Evolutionary conservation across 30 jellyfish, hydroid and myxozoan genomes (phyloP), one percentile per base, ranked within the genome.

Genomic region (Aurelia sp.): DNA sequence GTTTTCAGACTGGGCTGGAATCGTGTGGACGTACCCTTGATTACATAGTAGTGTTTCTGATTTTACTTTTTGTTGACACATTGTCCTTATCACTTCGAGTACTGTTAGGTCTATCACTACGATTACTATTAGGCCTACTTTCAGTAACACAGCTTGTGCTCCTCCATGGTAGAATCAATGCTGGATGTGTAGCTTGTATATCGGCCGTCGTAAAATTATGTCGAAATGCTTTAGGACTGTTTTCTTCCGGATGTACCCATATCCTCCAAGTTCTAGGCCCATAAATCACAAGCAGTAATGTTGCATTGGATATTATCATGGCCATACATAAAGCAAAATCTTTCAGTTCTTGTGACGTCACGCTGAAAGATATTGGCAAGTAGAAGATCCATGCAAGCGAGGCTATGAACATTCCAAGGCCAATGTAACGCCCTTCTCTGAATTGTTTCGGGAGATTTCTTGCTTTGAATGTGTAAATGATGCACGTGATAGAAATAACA

Each of bases 321-420:
- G 93, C 51, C 30, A 84, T 16, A 65, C 93, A 84, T 20, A 84
- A 72, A 1, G 72, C 63, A 63, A 84, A 84, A 24, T 73, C 85
- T 19, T 18, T 61, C 60, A 66, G 13, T 53, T 61, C 88, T 27
- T 72, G 44, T 4, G 55, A 65, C 15, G 55, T 52, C 27, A 65
- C 68, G 75, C 97, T 90, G 77, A 80, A 60, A 40, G 92, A 90
- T 30, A 95, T 41, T 13, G 98, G 97, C 16, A 90, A 77, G 55
- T 77, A 86, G 95, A 80, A 70, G 51, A 81, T 62, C 99, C 99
- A 95, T 18, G 78, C 76, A 5, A 95, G 68, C 33, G 86, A 63
- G 62, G 69, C 81, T 24, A 89, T 82, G 64, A 90, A 82, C 97
- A 90, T 90, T 13, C 93, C 94, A 18, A 90, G 51, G 24, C 86